A percentile compares a stretch with the other conserved stretches of the same genome.
phyloP scores from a whole-genome alignment of 2,888 invertebrate species.

The Uropetala carovei region DNA sequence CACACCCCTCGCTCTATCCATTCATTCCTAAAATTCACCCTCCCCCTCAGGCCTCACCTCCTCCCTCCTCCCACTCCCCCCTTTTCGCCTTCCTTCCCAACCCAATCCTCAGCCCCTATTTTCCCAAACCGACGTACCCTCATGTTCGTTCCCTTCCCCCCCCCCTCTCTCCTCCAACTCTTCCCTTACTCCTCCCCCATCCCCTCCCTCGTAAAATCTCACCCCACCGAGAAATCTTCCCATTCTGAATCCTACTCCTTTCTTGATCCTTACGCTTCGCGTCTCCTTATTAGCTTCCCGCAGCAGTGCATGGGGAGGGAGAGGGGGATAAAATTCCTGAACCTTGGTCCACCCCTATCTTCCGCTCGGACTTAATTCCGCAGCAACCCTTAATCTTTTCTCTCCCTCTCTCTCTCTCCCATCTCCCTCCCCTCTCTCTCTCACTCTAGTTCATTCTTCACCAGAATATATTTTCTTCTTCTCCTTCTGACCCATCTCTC shows the following conservation, averaged over 20 bases:
- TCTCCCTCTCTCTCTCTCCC: background rate
- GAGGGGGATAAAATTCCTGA: background rate
- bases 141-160: background rate
- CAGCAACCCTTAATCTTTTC: background rate
- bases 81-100: background rate
- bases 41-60: background rate
- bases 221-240: background rate
- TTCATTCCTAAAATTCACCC: background rate
- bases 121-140: constrained; percentile 25
- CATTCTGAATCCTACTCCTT: background rate
- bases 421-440: no score
- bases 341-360: background rate
- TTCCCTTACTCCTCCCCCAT: background rate
- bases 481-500: no score
- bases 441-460: no score
- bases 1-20: background rate
- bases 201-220: background rate
- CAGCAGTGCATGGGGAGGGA: constrained; percentile 21
- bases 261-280: constrained; percentile 51
- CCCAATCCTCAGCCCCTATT: constrained; percentile 12
- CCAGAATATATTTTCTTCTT: no score
- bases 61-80: constrained; percentile 8
- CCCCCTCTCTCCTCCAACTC: background rate
- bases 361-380: constrained; percentile 15
- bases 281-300: constrained; percentile 51